Percentiles rank a stretch among this genome's conserved stretches.
These are phyloP conservation scores for Xenopus tropicalis DNA, from an alignment of 2,113 vertebrate species.

Conservation along the genomic window DNA sequence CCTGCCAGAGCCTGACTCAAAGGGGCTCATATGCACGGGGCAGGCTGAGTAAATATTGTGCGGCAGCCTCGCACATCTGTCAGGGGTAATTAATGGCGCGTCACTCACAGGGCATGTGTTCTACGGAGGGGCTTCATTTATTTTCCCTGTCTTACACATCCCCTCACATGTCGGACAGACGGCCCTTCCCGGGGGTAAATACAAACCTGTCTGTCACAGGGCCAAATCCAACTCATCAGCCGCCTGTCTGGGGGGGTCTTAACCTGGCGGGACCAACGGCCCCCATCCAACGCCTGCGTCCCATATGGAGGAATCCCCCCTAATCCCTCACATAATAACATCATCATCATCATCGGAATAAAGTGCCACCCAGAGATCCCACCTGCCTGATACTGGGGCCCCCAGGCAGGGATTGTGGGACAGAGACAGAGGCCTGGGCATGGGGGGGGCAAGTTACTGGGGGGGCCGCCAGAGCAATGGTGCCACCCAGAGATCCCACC, in stretches of 20 bases:
- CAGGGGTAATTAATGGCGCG: constrained; percentile 35
- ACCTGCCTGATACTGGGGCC: no score
- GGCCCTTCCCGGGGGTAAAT: background rate
- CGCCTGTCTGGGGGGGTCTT: background rate
- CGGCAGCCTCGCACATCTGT: constrained; percentile 34
- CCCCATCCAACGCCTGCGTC: no score
- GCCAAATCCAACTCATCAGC: background rate
- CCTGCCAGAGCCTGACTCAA: constrained; percentile 36
- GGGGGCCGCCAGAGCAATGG: no score
- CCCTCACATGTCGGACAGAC: background rate
- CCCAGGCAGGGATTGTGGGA: no score
- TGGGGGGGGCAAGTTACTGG: no score
- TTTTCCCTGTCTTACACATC: constrained; percentile 20
- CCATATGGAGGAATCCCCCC: background rate
- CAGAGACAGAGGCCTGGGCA: no score
- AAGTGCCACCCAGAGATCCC: background rate
- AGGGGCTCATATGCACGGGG: constrained; percentile 19
- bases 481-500: no score
- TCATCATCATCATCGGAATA: no score
- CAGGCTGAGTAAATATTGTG: constrained; percentile 35
- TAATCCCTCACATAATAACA: background rate
- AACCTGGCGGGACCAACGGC: background rate
- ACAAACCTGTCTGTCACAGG: background rate
- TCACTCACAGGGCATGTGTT: constrained; percentile 38
- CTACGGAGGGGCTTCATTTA: constrained; percentile 14